phyloP scores from a whole-genome alignment of 1,140 invertebrate genomes.

The Lordiphosa mommai region DNA sequence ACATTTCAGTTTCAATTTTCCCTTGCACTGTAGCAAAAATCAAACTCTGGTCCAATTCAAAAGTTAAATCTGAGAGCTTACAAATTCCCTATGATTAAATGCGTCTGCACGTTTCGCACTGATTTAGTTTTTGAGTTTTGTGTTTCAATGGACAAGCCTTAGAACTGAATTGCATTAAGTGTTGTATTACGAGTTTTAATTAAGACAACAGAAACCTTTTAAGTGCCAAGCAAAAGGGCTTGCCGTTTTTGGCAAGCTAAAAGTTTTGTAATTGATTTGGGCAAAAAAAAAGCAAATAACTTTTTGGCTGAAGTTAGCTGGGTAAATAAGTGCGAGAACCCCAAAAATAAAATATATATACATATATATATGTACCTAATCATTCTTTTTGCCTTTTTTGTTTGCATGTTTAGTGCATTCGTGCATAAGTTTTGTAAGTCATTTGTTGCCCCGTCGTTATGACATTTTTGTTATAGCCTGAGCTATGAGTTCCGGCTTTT shows the following conservation, averaged over 20 bases:
- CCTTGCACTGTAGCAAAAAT: too few species aligned
- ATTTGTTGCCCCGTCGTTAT: constrained; percentile 59
- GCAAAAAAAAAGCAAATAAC: constrained; percentile 50
- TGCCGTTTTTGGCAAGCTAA: constrained; percentile 41
- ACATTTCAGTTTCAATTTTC: too few species aligned
- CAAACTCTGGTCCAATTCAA: too few species aligned
- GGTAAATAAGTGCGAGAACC: not conserved
- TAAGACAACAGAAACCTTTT: constrained; percentile 72
- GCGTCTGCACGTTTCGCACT: not conserved
- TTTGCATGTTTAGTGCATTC: constrained; percentile 73
- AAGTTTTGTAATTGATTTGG: constrained; percentile 73
- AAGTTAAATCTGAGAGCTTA: too few species aligned
- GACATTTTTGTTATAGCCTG: constrained; percentile 51
- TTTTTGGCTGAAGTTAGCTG: not conserved
- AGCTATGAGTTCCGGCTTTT: constrained; percentile 26
- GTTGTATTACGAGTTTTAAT: constrained; percentile 64
- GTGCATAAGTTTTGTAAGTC: constrained; percentile 75
- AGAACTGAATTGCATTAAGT: constrained; percentile 24
- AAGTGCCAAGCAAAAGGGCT: constrained; percentile 23
- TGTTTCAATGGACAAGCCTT: not conserved
- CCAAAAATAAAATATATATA: constrained; percentile 1
- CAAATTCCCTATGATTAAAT: too few species aligned
- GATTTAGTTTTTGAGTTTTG: constrained; percentile 5
- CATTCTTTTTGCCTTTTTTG: constrained; percentile 21
- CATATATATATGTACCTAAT: too few species aligned